A percentile compares a stretch with the other conserved stretches of the same genome.
These are phyloP conservation scores for Pungitius pungitius DNA, from an alignment of 2,113 vertebrate genomes.

Conservation along the genomic window DNA sequence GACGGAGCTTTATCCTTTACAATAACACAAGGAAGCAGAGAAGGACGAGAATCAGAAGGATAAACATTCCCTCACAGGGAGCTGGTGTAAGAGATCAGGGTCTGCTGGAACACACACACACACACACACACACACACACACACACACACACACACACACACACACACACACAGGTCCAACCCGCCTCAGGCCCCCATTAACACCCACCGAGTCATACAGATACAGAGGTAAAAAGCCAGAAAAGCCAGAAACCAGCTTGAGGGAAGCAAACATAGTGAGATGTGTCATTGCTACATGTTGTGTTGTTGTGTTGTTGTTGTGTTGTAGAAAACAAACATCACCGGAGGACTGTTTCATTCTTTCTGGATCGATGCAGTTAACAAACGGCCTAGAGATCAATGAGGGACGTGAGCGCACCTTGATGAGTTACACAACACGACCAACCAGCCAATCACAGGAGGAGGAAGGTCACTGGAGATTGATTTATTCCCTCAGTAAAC, in stretches of 20 bases:
- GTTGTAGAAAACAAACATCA: too few species aligned
- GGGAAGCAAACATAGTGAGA: constrained; percentile 17
- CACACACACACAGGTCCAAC: background rate
- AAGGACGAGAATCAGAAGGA: constrained; percentile 56
- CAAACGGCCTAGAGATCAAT: too few species aligned
- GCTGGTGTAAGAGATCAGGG: constrained; percentile 38
- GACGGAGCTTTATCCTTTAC: too few species aligned
- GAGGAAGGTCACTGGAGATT: too few species aligned
- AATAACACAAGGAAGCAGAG: constrained; percentile 21
- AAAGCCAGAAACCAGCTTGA: background rate
- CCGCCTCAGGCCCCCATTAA: constrained; percentile 7
- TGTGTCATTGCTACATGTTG: too few species aligned
- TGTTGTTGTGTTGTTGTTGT: too few species aligned
- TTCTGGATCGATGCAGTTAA: background rate
- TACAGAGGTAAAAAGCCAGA: background rate
- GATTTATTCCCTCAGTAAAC: too few species aligned
- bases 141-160: constrained; percentile 17
- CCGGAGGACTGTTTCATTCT: too few species aligned
- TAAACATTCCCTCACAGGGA: constrained; percentile 57
- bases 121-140: constrained; percentile 4
- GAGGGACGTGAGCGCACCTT: too few species aligned
- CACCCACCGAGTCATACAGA: constrained; percentile 7
- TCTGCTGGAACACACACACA: constrained; percentile 19
- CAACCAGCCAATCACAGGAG: too few species aligned
- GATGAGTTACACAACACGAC: too few species aligned